Evolutionary conservation across 37 sponge, comb jelly and placozoan genomes (phyloP).

Genomic region (Bolinopsis microptera): DNA sequence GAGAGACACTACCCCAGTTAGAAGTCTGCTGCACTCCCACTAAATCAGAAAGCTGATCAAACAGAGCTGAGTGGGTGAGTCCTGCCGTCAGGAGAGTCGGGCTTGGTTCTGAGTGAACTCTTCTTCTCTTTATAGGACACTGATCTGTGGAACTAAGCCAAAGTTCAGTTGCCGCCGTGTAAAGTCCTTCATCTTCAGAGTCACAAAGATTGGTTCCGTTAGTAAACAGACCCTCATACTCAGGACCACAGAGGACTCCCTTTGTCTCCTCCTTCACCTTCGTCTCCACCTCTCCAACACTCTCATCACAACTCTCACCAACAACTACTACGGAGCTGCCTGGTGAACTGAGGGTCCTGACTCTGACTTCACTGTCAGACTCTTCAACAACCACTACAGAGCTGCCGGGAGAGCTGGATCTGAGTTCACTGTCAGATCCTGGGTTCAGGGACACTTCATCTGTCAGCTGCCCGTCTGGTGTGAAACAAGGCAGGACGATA

Average conservation of each 20-base stretch:
- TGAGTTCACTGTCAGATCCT: neutral
- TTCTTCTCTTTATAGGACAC: neutral
- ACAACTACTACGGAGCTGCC: neutral
- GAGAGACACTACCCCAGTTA: neutral
- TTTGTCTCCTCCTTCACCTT: neutral
- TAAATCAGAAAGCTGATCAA: conserved; percentile 16
- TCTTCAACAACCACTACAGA: neutral
- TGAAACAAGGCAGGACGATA: neutral
- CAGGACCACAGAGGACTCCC: neutral
- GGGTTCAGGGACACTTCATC: neutral
- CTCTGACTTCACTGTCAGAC: neutral
- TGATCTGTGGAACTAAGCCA: neutral
- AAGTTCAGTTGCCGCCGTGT: neutral
- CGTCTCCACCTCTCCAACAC: neutral
- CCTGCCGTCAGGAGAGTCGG: neutral
- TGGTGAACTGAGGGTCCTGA: neutral
- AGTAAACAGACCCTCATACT: neutral
- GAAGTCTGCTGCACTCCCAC: neutral
- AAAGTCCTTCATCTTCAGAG: neutral
- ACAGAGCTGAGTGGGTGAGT: neutral
- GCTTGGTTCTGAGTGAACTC: conserved; percentile 1
- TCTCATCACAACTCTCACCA: neutral
- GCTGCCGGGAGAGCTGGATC: neutral
- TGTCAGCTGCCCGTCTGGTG: neutral
- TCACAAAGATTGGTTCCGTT: neutral